Base-by-base conservation (phyloP, 2,888 invertebrate species). In the Phengaris alcon region DNA sequence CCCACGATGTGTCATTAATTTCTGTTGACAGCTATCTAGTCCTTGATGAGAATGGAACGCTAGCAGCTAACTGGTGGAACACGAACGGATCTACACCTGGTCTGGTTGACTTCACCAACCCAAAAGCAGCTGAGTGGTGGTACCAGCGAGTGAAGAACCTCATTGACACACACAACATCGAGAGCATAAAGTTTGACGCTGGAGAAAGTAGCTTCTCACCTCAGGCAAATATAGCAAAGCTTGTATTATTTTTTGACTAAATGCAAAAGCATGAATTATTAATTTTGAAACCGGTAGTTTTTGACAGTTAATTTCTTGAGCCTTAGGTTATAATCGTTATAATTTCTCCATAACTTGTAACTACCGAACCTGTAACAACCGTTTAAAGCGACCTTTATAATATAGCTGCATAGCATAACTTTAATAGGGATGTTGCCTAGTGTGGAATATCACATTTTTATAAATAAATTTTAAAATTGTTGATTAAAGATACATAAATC, bases 131-230 rank as follows among this genome's bases (percentile, higher is more conserved):
- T 0, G 82, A 95, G 94, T 96, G 96, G 95, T 95, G 94, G 91
- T 86, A 92, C 22, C 82, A 82, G 2, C 86, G 95, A 75, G 86
- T 95, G 35, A 91, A 87, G 78, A 82, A 83, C 8, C 82, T 98
- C 6, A 89, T 95, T 77, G 87, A 90, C 0, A 89, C 93, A 8
- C 95, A 95, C 74, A 95, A 95, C 1, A 94, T 97, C 22, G 96
- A 96, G 80, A 95, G 96, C 79, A 96, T 97, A 81, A 97, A 97
- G 87, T 97, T 97, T 83, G 97, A 97, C 82, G 97, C 97, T 48
- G 97, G 97, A 12, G 97, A 97, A 86, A 91, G 93, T 44, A 94
- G 95, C 76, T 96, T 95, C 90, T 86, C 95, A 0, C 96, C 96
- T 2, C 93, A 95, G 86, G 93, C 95, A 76, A 76, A 52, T 1